These are phyloP conservation scores for Rostratula benghalensis DNA, from an alignment of 2,113 vertebrate genomes.

Conservation along the genomic window DNA sequence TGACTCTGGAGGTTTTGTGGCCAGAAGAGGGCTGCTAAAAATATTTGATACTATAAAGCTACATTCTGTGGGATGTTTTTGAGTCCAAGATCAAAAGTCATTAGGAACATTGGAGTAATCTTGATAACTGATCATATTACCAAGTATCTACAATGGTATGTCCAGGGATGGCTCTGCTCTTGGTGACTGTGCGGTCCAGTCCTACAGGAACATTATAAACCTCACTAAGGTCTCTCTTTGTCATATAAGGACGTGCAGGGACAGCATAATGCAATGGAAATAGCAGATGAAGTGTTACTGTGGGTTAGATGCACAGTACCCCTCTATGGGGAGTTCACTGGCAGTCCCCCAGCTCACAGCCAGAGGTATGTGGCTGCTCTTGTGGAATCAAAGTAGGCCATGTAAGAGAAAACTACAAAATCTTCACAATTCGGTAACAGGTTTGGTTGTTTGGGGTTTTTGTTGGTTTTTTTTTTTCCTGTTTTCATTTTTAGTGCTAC, in stretches of 20 bases:
- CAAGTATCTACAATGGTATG: not conserved
- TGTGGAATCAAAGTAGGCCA: not conserved
- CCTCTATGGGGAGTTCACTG: fast-evolving
- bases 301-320: not conserved
- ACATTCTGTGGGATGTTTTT: not conserved
- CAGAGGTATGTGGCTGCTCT: not conserved
- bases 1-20: not conserved
- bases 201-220: not conserved
- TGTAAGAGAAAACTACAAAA: not conserved
- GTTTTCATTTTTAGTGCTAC: not conserved
- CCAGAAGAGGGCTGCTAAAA: not conserved
- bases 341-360: not conserved
- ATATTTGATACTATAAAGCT: not conserved
- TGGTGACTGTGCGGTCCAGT: not conserved
- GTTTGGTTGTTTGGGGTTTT: not conserved
- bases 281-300: not conserved
- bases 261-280: not conserved
- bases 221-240: not conserved
- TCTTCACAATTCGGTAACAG: not conserved
- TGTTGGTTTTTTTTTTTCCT: not conserved
- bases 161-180: not conserved
- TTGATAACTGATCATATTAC: not conserved
- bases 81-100: not conserved
- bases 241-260: not conserved
- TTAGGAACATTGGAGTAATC: not conserved